Conservation (phyloP, 2,888 invertebrate genomes). For the Pollenia amentaria region DNA sequence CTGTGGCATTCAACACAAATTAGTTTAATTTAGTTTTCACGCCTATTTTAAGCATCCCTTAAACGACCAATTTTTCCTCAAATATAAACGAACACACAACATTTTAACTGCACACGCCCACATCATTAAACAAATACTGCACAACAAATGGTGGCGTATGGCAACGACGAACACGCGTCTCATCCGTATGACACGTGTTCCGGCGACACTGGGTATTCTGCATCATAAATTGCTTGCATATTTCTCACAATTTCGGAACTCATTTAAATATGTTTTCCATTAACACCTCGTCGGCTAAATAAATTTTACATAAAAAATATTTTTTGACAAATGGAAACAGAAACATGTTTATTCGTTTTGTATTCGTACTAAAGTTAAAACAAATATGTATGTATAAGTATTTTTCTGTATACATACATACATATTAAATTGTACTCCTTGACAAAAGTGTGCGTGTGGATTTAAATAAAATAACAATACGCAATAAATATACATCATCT, state of each 20-base stretch:
- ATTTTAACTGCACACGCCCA: constrained; percentile 73
- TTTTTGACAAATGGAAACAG: constrained; percentile 30
- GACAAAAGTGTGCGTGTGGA: not conserved
- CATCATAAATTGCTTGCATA: constrained; percentile 57
- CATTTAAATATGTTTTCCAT: constrained; percentile 75
- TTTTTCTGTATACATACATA: not conserved
- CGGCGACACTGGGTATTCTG: constrained; percentile 55
- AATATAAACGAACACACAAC: constrained; percentile 53
- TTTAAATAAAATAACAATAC: constrained; percentile 5
- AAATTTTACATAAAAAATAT: constrained; percentile 31
- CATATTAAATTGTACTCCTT: not conserved
- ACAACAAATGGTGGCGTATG: constrained; percentile 74
- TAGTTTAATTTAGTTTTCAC: constrained; percentile 74
- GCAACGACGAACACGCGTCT: constrained; percentile 69
- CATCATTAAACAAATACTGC: constrained; percentile 75
- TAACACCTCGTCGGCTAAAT: constrained; percentile 72
- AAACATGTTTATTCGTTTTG: constrained; percentile 29
- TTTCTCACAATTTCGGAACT: constrained; percentile 63
- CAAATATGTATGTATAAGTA: not conserved
- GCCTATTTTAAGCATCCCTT: constrained; percentile 69
- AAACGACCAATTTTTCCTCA: constrained; percentile 42
- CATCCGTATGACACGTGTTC: constrained; percentile 71
- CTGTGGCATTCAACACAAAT: constrained; percentile 68
- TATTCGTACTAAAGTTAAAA: not conserved
- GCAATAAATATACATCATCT: constrained; percentile 1